Base-by-base conservation (phyloP, 2,888 invertebrate species). In the Adela reaumurella region DNA sequence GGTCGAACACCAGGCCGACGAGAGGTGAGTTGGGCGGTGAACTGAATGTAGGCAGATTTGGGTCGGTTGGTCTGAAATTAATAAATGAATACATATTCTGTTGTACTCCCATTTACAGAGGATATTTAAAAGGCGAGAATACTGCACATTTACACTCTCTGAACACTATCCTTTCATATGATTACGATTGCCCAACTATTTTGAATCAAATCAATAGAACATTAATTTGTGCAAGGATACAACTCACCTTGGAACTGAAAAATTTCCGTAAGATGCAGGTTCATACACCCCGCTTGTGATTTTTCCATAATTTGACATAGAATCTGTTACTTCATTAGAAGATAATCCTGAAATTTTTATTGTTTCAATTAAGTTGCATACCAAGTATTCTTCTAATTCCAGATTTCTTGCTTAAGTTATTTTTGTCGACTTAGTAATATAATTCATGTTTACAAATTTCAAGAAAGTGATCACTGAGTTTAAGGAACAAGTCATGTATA, bases 11-110 rank as follows among this genome's bases (percentile, higher is more conserved):
- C 45, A 77, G 59, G 35, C 78, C 77, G 45, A 76, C 70, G 42
- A 77, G 62, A 8, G 78, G 78, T 10, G 78, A 78, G 60, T 74
- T 69, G 3, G 78, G 78, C 14, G 77, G 78, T 35, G 78, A 77
- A 57, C 76, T 72, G 59, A 78, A 78, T 18, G 73, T 70, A 17
- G 77, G 76, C 43, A 67, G 68, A 53, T 71, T 65, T 24, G 70
- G 59, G 57, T 70, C 71, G 60, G 63, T 71, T 61, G 70, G 73
- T 61, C 77, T 77, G 68, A 48, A 74, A 76, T 24, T 4, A 24
- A 62, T 47, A 53, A 58, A 59, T 49, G 56, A 58, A 53, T 50
- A 24, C 24, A 24, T 24, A 24, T 24, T 24, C n/a, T n/a, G n/a
- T n/a, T n/a, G n/a, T n/a, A n/a, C n/a, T n/a, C n/a, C n/a, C n/a